Evolutionary conservation across 2,113 vertebrate genomes (phyloP).

Genomic region (Phrynocephalus versicolor): DNA sequence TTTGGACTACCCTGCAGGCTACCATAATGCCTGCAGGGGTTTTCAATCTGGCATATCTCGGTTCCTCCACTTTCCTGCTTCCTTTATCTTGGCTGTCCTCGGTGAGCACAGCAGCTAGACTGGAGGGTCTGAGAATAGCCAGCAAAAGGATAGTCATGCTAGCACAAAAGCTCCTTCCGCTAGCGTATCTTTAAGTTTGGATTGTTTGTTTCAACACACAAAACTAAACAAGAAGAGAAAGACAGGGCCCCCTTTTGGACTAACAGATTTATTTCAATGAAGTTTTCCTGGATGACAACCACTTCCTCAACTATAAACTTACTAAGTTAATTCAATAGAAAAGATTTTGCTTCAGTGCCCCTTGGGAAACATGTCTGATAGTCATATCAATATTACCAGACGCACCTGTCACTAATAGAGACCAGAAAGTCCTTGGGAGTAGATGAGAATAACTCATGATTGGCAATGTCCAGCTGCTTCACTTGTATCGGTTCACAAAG

Average conservation of each 20-base stretch:
- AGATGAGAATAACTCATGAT: slow-evolving; percentile 98
- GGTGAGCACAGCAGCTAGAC: too few species aligned
- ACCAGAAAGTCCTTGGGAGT: slow-evolving; percentile 97
- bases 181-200: too few species aligned
- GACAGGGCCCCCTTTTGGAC: not conserved
- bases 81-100: too few species aligned
- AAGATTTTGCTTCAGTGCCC: not conserved
- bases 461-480: slow-evolving; percentile 97
- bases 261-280: not conserved
- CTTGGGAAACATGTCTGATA: not conserved
- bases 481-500: slow-evolving; percentile 99
- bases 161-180: too few species aligned
- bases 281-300: not conserved
- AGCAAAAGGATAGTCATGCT: too few species aligned
- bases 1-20: too few species aligned
- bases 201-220: not conserved
- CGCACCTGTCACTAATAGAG: slow-evolving; percentile 97
- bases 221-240: not conserved
- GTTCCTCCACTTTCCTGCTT: too few species aligned
- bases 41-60: too few species aligned
- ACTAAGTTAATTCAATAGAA: not conserved
- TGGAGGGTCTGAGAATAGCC: too few species aligned
- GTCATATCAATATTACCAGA: slow-evolving; percentile 26
- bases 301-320: not conserved
- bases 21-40: too few species aligned